These are phyloP conservation scores for Xenopus petersii DNA, from an alignment of 2,797 vertebrate genomes.

Conservation along the genomic window DNA sequence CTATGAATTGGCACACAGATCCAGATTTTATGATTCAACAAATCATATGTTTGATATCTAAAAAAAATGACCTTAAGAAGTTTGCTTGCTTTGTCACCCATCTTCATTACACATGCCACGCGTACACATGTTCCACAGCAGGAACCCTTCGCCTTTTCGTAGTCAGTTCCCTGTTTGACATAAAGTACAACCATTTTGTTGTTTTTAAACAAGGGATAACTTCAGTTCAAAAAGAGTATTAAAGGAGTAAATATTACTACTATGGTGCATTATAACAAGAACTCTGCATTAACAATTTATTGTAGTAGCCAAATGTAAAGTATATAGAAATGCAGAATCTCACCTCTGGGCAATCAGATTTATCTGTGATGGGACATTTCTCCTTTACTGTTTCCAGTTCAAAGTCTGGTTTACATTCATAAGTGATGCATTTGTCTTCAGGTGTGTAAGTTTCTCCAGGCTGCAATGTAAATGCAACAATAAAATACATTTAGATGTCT, in stretches of 20 bases:
- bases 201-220: no score
- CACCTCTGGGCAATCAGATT: not conserved
- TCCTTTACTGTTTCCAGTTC: not conserved
- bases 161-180: conserved; percentile 59
- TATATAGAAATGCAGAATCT: not conserved
- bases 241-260: no score
- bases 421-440: not conserved
- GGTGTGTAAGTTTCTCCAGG: not conserved
- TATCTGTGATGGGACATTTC: not conserved
- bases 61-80: conserved; percentile 50
- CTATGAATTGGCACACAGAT: no score
- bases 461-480: not conserved
- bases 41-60: no score
- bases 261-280: no score
- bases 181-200: not conserved
- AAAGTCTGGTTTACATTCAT: not conserved
- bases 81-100: not conserved
- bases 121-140: conserved; percentile 60
- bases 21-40: no score
- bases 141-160: conserved; percentile 46
- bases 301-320: no score
- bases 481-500: no score
- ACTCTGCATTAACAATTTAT: no score
- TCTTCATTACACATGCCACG: conserved; percentile 48
- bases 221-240: no score